A percentile compares a stretch with the other conserved stretches of the same genome.
Evolutionary conservation across 2,113 vertebrate species (phyloP).

Genomic region (Lanius collurio): DNA sequence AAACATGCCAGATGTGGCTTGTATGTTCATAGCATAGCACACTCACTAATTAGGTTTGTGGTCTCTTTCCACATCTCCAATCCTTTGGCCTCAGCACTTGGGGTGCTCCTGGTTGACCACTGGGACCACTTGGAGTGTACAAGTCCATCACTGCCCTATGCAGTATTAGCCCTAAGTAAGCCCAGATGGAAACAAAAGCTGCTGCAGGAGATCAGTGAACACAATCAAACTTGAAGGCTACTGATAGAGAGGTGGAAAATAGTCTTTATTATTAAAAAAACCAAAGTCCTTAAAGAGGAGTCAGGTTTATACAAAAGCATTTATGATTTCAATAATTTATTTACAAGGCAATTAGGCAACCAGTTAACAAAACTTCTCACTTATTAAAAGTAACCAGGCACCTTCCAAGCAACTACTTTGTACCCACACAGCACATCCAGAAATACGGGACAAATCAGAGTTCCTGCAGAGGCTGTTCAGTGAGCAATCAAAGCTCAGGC

Average conservation of each 20-base stretch:
- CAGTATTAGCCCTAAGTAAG: neutral
- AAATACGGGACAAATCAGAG: neutral
- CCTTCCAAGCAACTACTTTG: neutral
- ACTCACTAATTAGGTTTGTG: neutral
- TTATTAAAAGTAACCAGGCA: neutral
- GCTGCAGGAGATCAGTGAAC: neutral
- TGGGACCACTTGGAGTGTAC: neutral
- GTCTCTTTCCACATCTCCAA: neutral
- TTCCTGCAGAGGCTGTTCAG: neutral
- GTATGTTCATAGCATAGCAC: neutral
- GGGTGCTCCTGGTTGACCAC: neutral
- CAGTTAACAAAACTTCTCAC: neutral
- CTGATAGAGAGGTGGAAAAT: neutral
- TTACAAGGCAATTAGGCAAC: neutral
- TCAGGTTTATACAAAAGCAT: neutral
- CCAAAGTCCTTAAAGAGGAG: neutral
- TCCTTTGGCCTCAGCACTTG: neutral
- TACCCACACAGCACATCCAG: neutral
- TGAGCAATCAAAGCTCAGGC: neutral
- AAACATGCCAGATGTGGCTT: neutral
- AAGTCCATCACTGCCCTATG: neutral
- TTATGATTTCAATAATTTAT: neutral
- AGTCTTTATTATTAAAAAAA: constrained; percentile 8
- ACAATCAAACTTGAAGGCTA: neutral
- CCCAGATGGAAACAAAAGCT: neutral